Percentiles rank a stretch among this genome's conserved stretches.
These are phyloP conservation scores for Thamnophis sirtalis DNA, from an alignment of 2,113 vertebrate species.

Conservation along the genomic window DNA sequence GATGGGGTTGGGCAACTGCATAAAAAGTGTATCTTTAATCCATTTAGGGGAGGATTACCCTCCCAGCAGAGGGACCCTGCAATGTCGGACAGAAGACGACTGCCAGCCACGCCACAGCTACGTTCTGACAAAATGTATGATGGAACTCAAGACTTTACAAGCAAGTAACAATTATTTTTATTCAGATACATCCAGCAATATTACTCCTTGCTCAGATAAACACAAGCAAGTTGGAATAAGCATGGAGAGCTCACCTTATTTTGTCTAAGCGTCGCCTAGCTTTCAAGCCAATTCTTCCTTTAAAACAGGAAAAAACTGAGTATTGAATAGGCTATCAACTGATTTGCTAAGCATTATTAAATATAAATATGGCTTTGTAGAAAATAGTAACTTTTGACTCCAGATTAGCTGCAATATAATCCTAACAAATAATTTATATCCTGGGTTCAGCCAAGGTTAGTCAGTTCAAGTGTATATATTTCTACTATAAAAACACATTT, in stretches of 20 bases:
- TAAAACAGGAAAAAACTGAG: not conserved
- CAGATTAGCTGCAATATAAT: not conserved
- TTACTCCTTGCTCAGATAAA: not conserved
- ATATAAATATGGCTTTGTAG: constrained; percentile 16
- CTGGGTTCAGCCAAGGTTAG: not conserved
- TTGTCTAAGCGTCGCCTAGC: not conserved
- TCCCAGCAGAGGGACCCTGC: not conserved
- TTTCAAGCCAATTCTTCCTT: not conserved
- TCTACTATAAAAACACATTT: not conserved
- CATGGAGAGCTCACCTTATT: not conserved
- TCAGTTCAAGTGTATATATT: not conserved
- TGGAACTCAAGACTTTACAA: not conserved
- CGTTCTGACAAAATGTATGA: too few relatives aligned
- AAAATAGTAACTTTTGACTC: not conserved
- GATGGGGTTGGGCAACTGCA: not conserved
- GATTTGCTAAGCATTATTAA: not conserved
- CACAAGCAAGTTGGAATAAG: not conserved
- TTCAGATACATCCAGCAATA: not conserved
- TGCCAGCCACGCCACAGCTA: not conserved
- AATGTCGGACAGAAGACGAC: too few relatives aligned
- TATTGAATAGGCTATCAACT: not conserved
- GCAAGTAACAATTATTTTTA: not conserved
- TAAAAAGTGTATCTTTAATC: not conserved
- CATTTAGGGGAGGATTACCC: not conserved
- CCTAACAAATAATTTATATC: not conserved